Base-by-base conservation (phyloP, 2,113 vertebrate species). In the Aptenodytes forsteri region DNA sequence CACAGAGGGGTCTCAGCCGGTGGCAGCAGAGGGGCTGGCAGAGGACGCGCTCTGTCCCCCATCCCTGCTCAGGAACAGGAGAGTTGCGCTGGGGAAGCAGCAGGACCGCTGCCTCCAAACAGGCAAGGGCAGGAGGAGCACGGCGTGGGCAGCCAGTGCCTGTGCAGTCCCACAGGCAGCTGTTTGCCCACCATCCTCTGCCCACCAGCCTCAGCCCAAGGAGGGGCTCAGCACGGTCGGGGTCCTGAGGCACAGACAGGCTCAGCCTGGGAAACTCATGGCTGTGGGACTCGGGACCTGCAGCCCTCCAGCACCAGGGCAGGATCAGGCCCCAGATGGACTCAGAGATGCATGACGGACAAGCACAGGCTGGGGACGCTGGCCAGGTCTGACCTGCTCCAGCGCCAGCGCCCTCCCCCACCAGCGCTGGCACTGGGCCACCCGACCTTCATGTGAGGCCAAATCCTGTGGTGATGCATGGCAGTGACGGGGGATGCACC, bases 261-360 rank as follows among this genome's bases (percentile, higher is more conserved):
- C 62, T 67, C 27, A 34, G 54, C 40, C 67, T 17, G 36, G 22
- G 36, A 38, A 42, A 30, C 16, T 16, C 67, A 54, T 1, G 4
- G 36, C 64, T 34, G 22, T 5, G 22, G 50, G 56, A 59, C 20
- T 46, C 14, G 5, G 47, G 55, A 34, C 34, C 18, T 12, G 54
- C 14, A 32, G 34, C 56, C 42, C 61, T 40, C 20, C 82, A 54
- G 71, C 83, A 49, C n/a, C 52, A 29, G 71, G n/a, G 42, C 49
- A 73, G 67, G 16, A 54, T 52, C 50, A 58, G 73, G 49, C 70
- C 62, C 78, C 2, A 5, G 26, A 20, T 30, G 85, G 75, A 9
- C 66, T 32, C 0, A 0, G 42, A 58, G 65, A 15, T 13, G 36
- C 25, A 2, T 5, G 19, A 23, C 0, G 1, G 81, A 54, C 40